Evolutionary conservation across 1,140 invertebrate genomes (phyloP).

Genomic region (Leguminivora glycinivorella): DNA sequence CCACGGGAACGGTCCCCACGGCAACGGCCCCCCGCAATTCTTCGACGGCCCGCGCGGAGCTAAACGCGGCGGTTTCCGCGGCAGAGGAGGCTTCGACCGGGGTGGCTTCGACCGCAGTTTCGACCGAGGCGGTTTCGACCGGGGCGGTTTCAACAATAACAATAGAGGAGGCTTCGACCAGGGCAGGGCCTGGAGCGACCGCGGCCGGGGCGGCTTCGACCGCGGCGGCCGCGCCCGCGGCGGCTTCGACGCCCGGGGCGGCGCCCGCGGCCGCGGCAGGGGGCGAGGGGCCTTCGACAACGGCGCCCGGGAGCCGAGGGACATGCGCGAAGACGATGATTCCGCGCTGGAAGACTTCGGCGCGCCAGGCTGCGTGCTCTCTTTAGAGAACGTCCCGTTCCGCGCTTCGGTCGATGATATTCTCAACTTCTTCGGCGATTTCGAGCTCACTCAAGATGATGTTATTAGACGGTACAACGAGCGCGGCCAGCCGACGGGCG

Average conservation of each 20-base stretch:
- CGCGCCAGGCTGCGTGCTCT: conserved; percentile 89
- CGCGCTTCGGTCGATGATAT: conserved; percentile 92
- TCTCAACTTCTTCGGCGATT: conserved; percentile 90
- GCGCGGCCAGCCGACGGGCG: conserved; percentile 91
- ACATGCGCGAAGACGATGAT: conserved; percentile 48
- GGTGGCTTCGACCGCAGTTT: conserved; percentile 56
- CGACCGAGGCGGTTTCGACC: conserved; percentile 44
- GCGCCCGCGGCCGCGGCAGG: conserved; percentile 30
- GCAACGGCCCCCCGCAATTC: conserved; percentile 44
- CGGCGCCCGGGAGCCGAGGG: conserved; percentile 36
- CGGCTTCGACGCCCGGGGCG: conserved; percentile 48
- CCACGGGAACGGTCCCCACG: conserved; percentile 36
- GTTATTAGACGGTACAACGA: conserved; percentile 92
- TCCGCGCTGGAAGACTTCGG: conserved; percentile 82
- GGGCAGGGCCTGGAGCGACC: conserved; percentile 43
- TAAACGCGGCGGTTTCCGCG: conserved; percentile 56
- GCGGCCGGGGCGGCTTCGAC: conserved; percentile 43
- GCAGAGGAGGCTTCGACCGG: conserved; percentile 58
- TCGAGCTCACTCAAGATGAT: conserved; percentile 85
- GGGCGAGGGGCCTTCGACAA: conserved; percentile 45
- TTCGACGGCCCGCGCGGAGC: conserved; percentile 47
- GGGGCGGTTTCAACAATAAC: conserved; percentile 48
- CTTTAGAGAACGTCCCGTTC: conserved; percentile 92
- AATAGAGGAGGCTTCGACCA: conserved; percentile 46
- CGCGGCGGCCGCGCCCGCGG: conserved; percentile 52